Conservation (phyloP, 1,140 invertebrate genomes). For the Drosophila fuyamai region DNA sequence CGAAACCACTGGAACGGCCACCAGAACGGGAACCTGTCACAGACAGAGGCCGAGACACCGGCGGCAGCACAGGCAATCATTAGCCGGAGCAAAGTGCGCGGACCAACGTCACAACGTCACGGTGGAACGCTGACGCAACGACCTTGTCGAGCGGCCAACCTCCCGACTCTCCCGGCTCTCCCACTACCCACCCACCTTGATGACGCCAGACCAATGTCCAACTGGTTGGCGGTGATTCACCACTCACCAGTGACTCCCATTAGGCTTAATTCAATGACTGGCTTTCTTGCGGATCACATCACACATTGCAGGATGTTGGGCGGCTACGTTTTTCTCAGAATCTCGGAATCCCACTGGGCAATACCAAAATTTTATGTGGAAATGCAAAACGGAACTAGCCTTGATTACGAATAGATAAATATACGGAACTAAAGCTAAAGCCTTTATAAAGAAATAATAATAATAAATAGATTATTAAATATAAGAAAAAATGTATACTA, state of each 20-base stretch:
- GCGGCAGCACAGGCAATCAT: conserved; percentile 12
- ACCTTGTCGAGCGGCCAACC: conserved; percentile 21
- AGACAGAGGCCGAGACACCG: conserved; percentile 5
- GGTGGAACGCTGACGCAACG: conserved; percentile 56
- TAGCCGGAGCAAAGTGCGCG: conserved; percentile 52
- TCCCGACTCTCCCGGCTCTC: conserved; percentile 12
- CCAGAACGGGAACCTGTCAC: conserved; percentile 26
- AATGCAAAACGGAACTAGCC: conserved; percentile 13
- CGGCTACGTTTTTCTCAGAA: conserved; percentile 19
- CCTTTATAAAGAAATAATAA: no score
- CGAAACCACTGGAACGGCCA: conserved; percentile 42
- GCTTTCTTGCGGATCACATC: conserved; percentile 4
- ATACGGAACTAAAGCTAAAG: conserved; percentile 1
- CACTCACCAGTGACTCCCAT: conserved; percentile 22
- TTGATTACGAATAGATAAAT: conserved; percentile 2
- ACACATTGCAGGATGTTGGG: conserved; percentile 18
- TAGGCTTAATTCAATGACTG: conserved; percentile 17
- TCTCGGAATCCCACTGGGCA: conserved; percentile 11
- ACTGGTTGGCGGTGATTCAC: conserved; percentile 4
- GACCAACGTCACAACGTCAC: conserved; percentile 67
- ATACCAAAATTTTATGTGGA: conserved; percentile 4
- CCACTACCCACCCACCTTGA: conserved; percentile 24
- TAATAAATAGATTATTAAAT: no score
- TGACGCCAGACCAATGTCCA: conserved; percentile 28
- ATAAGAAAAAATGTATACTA: no score